Evolutionary conservation across 2,888 invertebrate genomes (phyloP).

Genomic region (Pogonocherus hispidulus): DNA sequence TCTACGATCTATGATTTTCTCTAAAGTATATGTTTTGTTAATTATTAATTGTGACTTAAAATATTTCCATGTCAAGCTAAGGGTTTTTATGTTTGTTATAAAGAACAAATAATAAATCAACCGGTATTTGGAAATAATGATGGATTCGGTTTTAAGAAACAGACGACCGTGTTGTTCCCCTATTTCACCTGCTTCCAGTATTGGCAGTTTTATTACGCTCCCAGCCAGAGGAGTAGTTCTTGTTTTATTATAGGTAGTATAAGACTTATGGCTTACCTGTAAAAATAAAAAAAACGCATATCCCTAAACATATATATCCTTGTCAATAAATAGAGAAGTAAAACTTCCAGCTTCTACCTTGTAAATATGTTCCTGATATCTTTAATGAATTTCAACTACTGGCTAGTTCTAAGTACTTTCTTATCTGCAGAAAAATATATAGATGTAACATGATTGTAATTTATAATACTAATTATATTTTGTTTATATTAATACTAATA

Average conservation of each 20-base stretch:
- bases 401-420: no score
- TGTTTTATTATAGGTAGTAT: constrained; percentile 50
- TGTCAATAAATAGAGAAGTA: constrained; percentile 27
- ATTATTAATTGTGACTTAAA: no score
- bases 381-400: background rate
- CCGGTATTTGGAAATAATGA: constrained; percentile 14
- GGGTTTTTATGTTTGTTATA: no score
- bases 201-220: constrained; percentile 35
- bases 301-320: constrained; percentile 29
- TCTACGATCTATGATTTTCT: no score
- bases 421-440: no score
- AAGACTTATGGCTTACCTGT: constrained; percentile 47
- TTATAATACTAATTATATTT: no score
- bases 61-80: no score
- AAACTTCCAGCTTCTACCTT: constrained; percentile 18
- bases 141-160: constrained; percentile 23
- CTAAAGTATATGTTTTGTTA: no score
- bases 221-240: constrained; percentile 36
- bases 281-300: constrained; percentile 31
- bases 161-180: constrained; percentile 17
- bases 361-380: constrained; percentile 2
- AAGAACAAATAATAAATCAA: no score
- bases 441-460: no score
- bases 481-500: no score
- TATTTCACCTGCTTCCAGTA: constrained; percentile 27